Conservation (phyloP, 2,113 vertebrate species). For the Ginglymostoma cirratum region DNA sequence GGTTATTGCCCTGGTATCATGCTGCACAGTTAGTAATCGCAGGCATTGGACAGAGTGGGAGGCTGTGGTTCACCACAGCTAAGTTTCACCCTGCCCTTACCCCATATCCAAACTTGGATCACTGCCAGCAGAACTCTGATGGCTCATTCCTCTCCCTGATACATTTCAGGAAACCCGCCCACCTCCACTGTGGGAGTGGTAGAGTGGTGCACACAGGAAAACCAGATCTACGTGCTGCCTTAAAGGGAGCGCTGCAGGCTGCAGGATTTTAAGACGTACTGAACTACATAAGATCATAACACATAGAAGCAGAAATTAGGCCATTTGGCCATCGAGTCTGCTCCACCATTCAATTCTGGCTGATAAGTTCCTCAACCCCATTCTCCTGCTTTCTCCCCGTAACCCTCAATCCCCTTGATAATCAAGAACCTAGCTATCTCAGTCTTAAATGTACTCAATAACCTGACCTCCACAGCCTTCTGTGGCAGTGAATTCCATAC, state of each 20-base stretch:
- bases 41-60: background rate
- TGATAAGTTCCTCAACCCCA: too few species aligned
- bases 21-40: background rate
- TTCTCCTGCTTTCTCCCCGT: too few species aligned
- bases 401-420: too few species aligned
- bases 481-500: too few species aligned
- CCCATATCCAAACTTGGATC: background rate
- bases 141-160: background rate
- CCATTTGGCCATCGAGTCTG: too few species aligned
- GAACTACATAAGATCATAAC: background rate
- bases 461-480: too few species aligned
- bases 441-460: too few species aligned
- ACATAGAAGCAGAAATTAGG: too few species aligned
- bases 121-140: background rate
- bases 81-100: background rate
- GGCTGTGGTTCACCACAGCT: background rate
- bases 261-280: background rate
- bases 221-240: background rate
- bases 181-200: background rate
- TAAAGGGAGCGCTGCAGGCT: background rate
- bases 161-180: background rate
- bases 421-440: too few species aligned
- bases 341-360: too few species aligned
- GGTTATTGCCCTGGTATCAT: background rate
- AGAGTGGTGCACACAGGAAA: background rate